phyloP scores from a whole-genome alignment of 2,113 vertebrate genomes.

The Prinia subflava region DNA sequence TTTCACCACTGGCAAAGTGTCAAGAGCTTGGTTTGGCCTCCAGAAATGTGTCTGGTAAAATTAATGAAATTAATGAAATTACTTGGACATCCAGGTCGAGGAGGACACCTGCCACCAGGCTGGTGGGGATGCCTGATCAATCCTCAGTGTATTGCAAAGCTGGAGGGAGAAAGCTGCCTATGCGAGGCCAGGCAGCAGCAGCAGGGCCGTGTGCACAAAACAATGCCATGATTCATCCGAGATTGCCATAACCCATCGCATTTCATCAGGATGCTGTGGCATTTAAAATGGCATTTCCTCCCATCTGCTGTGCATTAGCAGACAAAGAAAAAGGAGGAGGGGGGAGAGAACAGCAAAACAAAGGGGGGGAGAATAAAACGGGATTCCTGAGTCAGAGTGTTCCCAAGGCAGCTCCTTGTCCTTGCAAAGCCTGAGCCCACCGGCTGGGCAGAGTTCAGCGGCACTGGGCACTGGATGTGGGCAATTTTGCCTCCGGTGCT shows the following conservation, averaged over 20 bases:
- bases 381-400: constrained; percentile 5
- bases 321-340: constrained; percentile 49
- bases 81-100: background rate
- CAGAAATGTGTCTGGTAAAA: background rate
- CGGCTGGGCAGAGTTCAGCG: background rate
- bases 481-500: rapidly evolving
- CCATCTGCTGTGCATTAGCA: constrained; percentile 65
- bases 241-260: constrained; percentile 51
- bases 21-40: background rate
- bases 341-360: constrained; percentile 38
- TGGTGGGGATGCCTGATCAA: background rate
- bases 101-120: background rate
- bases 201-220: background rate
- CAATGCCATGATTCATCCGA: constrained; percentile 39
- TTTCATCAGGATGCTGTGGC: constrained; percentile 54
- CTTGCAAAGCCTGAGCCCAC: background rate
- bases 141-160: background rate
- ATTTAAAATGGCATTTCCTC: constrained; percentile 73
- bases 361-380: background rate
- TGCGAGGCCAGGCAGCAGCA: background rate
- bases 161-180: background rate
- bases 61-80: background rate
- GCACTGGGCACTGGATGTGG: background rate
- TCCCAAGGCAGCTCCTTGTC: background rate
- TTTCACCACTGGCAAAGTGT: background rate